Conservation (phyloP, 2,797 vertebrate species). For the Thamnophis elegans region DNA sequence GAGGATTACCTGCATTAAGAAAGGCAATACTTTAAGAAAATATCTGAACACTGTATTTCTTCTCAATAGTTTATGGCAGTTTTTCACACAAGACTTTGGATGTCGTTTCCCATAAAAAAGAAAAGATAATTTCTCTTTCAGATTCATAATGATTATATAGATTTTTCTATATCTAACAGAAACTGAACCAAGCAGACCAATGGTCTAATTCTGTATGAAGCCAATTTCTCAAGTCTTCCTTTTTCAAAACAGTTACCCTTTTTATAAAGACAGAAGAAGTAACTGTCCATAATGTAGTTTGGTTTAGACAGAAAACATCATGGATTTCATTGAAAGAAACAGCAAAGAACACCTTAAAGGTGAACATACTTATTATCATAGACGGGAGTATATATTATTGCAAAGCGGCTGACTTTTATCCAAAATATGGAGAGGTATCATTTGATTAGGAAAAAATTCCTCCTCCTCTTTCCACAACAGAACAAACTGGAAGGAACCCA, state of each 20-base stretch:
- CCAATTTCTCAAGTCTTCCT: background rate
- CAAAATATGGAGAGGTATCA: background rate
- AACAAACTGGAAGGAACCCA: background rate
- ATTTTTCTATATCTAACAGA: background rate
- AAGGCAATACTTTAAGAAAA: background rate
- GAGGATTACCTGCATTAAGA: background rate
- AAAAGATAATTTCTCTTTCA: background rate
- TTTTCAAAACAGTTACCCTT: background rate
- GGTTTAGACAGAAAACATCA: background rate
- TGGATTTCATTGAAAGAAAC: background rate
- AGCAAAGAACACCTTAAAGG: background rate
- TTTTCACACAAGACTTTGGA: background rate
- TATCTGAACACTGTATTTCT: background rate
- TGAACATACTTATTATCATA: background rate
- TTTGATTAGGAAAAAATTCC: background rate
- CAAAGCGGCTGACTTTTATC: background rate
- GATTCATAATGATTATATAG: background rate
- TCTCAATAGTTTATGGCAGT: background rate
- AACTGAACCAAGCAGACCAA: background rate
- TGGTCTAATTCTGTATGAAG: background rate
- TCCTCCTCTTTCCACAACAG: background rate
- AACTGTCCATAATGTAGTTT: background rate
- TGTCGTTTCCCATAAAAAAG: background rate
- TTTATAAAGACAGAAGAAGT: background rate
- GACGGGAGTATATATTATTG: background rate